Percentiles rank a stretch among this genome's conserved stretches.
These are phyloP conservation scores for Spheniscus mendiculus DNA, from an alignment of 2,113 vertebrate species.

Conservation along the genomic window DNA sequence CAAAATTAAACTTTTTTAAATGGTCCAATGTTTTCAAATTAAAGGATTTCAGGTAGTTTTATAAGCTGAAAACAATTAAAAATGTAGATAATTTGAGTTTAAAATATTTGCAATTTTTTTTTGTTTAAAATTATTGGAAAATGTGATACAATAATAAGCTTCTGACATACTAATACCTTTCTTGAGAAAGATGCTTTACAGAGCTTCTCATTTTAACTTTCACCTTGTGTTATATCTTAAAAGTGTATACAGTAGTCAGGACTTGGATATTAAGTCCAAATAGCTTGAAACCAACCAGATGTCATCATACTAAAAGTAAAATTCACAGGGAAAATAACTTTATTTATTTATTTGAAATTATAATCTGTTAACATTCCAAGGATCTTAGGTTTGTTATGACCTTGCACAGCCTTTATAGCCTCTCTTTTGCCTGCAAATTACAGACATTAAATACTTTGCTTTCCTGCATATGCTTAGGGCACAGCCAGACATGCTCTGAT, in stretches of 20 bases:
- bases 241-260: neutral
- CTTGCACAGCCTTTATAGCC: neutral
- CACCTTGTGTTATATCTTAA: neutral
- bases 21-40: neutral
- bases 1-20: neutral
- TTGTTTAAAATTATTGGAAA: neutral
- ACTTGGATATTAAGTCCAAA: neutral
- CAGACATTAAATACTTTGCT: neutral
- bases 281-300: neutral
- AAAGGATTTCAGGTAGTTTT: neutral
- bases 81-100: neutral
- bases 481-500: neutral
- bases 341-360: neutral
- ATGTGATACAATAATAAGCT: neutral
- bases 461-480: neutral
- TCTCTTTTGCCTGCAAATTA: neutral
- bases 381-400: neutral
- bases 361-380: neutral
- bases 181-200: neutral
- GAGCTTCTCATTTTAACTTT: neutral
- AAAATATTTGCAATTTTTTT: neutral
- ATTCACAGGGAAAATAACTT: neutral
- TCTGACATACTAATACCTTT: neutral
- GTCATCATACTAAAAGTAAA: neutral
- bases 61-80: neutral